Evolutionary conservation across 2,113 vertebrate species (phyloP), one percentile per base, ranked within the genome.

Genomic region (Regulus satrapa): DNA sequence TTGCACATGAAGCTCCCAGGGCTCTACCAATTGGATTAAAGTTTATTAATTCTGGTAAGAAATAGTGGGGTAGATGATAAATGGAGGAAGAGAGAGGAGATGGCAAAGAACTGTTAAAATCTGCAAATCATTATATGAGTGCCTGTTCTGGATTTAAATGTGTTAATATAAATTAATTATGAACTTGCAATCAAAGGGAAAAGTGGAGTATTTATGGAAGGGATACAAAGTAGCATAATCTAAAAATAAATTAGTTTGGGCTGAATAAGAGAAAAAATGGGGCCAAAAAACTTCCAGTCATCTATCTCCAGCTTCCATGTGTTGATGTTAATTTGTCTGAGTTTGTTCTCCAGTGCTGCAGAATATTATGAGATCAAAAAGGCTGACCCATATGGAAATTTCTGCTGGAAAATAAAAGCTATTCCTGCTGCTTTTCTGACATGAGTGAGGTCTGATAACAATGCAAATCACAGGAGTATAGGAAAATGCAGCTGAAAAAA

Each of bases 131-230:
- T 80, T 51, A 7, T 45, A 25, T 59, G 38, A 49, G 5, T 38
- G 43, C 59, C 34, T 88, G 41, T 83, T 92, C 79, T 90, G 75
- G 67, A 61, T 94, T 85, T 82, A 92, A 95, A 80, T 76, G 73
- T 85, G 59, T 88, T 96, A 94, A 92, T 93, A 75, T 94, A 90
- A 94, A 94, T 97, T 85, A 90, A 90, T 95, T 67, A 96, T 93
- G 91, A 92, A 61, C 75, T 80, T 74, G 34, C 48, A 51, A 71
- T 92, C 91, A 86, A 92, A 92, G 55, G 55, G 59, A 91, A 79
- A 83, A 91, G 55, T 21, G 6, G 38, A 77, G 38, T 94, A 93
- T 92, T 94, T 95, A 92, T 83, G 72, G 92, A 91, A 85, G 74
- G 63, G 46, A n/a, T 94, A 58, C 55, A 63, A 93, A 71, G 71